Percentiles rank a stretch among this genome's conserved stretches.
Conservation (phyloP, 2,888 invertebrate species). For the Brachypalpus laphriformis region DNA sequence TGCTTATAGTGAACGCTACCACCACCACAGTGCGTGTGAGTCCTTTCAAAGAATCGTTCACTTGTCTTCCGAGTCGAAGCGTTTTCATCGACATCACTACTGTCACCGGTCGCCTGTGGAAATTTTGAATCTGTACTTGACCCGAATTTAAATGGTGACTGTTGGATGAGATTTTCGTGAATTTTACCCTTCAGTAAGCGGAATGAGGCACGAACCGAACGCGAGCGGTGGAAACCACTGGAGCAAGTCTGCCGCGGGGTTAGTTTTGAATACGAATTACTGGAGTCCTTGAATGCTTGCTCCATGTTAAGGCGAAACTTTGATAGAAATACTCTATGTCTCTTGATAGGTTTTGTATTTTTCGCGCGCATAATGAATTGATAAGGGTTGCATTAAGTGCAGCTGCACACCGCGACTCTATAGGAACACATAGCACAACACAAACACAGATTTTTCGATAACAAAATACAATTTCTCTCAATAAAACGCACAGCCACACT, state of each 20-base stretch:
- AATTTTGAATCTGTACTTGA: constrained; percentile 43
- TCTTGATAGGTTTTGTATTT: constrained; percentile 30
- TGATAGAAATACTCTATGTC: constrained; percentile 42
- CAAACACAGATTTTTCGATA: neutral
- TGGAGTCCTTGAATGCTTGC: constrained; percentile 68
- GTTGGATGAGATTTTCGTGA: constrained; percentile 77
- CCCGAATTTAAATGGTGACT: constrained; percentile 80
- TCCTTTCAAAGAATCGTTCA: constrained; percentile 66
- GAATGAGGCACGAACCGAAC: constrained; percentile 88
- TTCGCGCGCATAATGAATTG: constrained; percentile 55
- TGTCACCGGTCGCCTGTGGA: neutral
- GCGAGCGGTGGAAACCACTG: constrained; percentile 84
- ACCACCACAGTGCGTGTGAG: constrained; percentile 40
- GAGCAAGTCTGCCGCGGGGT: neutral
- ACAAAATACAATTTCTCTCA: constrained; percentile 3
- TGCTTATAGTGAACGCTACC: constrained; percentile 59
- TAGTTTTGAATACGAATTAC: constrained; percentile 56
- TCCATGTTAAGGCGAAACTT: constrained; percentile 72
- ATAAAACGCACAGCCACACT: constrained; percentile 33
- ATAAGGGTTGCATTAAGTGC: constrained; percentile 34
- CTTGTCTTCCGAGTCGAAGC: constrained; percentile 68
- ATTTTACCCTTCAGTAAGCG: constrained; percentile 86
- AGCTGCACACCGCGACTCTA: constrained; percentile 53
- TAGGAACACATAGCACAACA: neutral
- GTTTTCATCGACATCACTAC: constrained; percentile 53